These are phyloP conservation scores for Papilio elwesi DNA, from an alignment of 2,888 invertebrate genomes.

Conservation along the genomic window DNA sequence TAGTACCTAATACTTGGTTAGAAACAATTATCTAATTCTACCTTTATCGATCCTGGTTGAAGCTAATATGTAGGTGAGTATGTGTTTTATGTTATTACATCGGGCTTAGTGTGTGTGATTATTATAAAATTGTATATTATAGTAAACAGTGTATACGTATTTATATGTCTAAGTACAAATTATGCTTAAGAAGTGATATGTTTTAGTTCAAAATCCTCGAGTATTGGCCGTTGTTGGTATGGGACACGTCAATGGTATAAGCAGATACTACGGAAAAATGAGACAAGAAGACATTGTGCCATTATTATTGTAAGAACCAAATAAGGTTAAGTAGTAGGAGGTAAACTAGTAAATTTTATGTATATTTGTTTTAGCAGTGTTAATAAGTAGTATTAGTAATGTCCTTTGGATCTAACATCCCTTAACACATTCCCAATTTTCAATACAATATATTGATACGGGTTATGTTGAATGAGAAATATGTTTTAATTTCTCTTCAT, in stretches of 20 bases:
- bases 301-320: constrained; percentile 67
- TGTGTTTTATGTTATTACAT: no score
- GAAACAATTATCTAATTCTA: no score
- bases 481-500: constrained; percentile 9
- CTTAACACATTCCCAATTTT: no score
- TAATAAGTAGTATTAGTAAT: neutral
- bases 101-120: no score
- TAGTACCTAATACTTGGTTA: no score
- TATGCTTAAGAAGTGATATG: neutral
- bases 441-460: no score
- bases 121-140: no score
- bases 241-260: constrained; percentile 96
- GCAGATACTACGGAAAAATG: constrained; percentile 76
- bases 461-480: neutral
- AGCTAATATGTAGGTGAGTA: no score
- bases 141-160: no score
- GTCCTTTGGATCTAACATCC: no score
- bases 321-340: constrained; percentile 30
- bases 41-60: no score
- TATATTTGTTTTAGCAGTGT: constrained; percentile 1
- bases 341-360: constrained; percentile 16
- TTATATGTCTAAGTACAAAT: no score
- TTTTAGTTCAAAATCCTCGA: constrained; percentile 81
- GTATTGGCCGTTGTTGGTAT: constrained; percentile 98
- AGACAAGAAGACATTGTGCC: constrained; percentile 75